Evolutionary conservation across 2,888 invertebrate genomes (phyloP), one percentile per base, ranked within the genome.

Genomic region (Onchidella celtica): DNA sequence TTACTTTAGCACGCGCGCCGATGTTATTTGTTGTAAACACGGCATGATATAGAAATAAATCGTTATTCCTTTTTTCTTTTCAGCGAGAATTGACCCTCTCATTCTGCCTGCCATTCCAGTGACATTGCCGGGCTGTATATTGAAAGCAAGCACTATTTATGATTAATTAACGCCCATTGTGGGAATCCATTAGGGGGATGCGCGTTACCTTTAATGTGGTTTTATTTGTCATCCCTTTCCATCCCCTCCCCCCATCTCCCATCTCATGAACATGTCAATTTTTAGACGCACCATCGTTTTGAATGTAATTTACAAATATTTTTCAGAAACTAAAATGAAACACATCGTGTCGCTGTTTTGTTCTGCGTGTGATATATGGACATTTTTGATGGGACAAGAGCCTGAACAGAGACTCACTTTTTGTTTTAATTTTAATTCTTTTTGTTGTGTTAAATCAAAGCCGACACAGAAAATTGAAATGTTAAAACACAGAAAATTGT

Each of bases 121-220:
- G 21, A 0, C 57, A 34, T 32, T 36, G 9, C 0, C 77, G 11
- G n/a, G 27, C 68, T 68, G 27, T 57, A 68, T 77, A 77, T 66
- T 77, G 68, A 77, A 77, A 77, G 77, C 77, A 29, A 34, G 36
- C 36, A 6, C 65, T 77, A 68, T 77, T 77, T 77, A 77, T 77
- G 77, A 77, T 77, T 77, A 77, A 77, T 77, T 77, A 77, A 68
- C 36, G 66, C 34, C 55, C 55, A 14, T 66, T 75, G 66, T 77
- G 21, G 77, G 11, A 34, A n/a, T 77, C 77, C 77, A 77, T 77
- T 77, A 77, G 77, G 27, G 29, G 36, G 24, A 6, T 24, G 34
- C 17, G 4, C 21, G 32, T 36, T 36, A 72, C 59, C 17, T 27
- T 73, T 36, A 73, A 61, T 73, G 36, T 38, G 57, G 36, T 73